Conservation (phyloP, 30 jellyfish, hydroid and myxozoan species). For the Euphysa ruthae region DNA sequence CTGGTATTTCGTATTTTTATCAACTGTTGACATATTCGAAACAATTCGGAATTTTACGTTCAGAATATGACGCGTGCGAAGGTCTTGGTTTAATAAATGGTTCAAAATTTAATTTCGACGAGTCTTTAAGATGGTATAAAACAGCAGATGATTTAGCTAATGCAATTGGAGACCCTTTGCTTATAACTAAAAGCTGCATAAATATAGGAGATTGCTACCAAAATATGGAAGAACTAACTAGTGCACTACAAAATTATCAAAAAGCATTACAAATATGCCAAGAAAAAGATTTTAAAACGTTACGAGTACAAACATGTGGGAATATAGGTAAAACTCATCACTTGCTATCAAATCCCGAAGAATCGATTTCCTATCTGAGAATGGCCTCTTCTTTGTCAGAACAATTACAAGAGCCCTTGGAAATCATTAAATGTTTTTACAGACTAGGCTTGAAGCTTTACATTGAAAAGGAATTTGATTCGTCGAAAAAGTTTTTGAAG, state of each 20-base stretch:
- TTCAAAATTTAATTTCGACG: conserved; percentile 33
- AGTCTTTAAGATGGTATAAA: conserved; percentile 41
- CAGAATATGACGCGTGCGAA: conserved; percentile 48
- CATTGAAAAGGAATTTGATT: conserved; percentile 26
- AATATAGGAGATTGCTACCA: conserved; percentile 55
- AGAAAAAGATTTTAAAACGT: conserved; percentile 14
- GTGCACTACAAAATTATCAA: conserved; percentile 48
- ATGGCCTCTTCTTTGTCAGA: conserved; percentile 44
- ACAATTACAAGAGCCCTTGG: conserved; percentile 12
- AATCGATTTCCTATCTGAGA: conserved; percentile 27
- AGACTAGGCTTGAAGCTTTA: conserved; percentile 63
- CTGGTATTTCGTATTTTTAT: conserved; percentile 62
- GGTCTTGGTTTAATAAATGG: conserved; percentile 74
- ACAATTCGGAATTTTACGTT: conserved; percentile 23
- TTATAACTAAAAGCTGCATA: conserved; percentile 42
- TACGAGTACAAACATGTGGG: conserved; percentile 35
- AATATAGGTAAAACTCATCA: conserved; percentile 23
- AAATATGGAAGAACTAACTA: conserved; percentile 35
- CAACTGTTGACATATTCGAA: conserved; percentile 42
- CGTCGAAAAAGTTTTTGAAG: conserved; percentile 48
- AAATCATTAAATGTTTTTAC: conserved; percentile 30
- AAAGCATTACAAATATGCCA: conserved; percentile 45
- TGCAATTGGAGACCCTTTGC: conserved; percentile 29
- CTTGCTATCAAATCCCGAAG: conserved; percentile 1
- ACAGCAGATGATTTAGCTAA: conserved; percentile 48